A percentile compares a stretch with the other conserved stretches of the same genome.
phyloP scores from a whole-genome alignment of 2,888 invertebrate species.

The Chrysolina haemoptera region DNA sequence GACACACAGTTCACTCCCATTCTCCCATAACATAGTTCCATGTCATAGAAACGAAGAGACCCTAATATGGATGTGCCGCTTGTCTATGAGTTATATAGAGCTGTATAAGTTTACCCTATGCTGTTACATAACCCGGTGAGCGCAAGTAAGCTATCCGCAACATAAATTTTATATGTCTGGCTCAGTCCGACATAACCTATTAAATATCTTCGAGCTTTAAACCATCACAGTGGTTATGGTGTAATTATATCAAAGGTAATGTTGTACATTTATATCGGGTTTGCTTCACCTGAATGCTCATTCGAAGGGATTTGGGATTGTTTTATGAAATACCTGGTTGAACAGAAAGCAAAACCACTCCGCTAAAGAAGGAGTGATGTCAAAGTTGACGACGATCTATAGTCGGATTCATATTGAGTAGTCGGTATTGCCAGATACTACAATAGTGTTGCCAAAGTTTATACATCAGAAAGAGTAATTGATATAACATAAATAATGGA shows the following conservation, averaged over 20 bases:
- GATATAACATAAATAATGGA: too few species aligned
- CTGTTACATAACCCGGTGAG: neutral
- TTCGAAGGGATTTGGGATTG: neutral
- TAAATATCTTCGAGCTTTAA: slow-evolving; percentile 28
- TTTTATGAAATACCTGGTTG: neutral
- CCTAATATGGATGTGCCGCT: neutral
- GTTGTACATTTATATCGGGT: slow-evolving; percentile 11
- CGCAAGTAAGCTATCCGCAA: slow-evolving; percentile 11
- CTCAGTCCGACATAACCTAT: slow-evolving; percentile 26
- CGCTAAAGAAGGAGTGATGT: too few species aligned
- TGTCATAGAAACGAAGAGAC: too few species aligned
- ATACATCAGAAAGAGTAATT: too few species aligned
- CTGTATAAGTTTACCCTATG: neutral
- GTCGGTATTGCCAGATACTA: too few species aligned
- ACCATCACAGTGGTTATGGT: slow-evolving; percentile 26
- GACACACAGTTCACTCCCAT: too few species aligned
- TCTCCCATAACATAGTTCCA: too few species aligned
- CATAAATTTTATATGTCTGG: slow-evolving; percentile 26
- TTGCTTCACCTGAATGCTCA: neutral
- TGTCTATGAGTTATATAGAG: slow-evolving; percentile 3
- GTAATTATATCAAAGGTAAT: slow-evolving; percentile 28
- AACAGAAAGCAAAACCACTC: too few species aligned
- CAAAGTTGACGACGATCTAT: too few species aligned
- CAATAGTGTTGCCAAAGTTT: too few species aligned
- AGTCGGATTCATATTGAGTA: too few species aligned